Percentiles rank a stretch among this genome's conserved stretches.
phyloP scores from a whole-genome alignment of 2,113 vertebrate genomes.

The Garra rufa region DNA sequence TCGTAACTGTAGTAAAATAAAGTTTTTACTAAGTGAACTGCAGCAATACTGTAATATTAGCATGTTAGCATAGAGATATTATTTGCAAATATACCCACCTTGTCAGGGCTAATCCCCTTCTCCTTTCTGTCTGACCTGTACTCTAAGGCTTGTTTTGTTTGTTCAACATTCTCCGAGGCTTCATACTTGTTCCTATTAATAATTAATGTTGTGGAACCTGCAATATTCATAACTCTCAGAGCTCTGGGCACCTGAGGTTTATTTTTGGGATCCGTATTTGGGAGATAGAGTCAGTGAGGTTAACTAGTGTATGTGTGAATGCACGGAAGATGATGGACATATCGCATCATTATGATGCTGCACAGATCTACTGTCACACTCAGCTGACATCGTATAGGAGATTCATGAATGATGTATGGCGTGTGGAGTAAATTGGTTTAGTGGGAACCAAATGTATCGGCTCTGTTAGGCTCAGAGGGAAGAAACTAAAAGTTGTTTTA shows the following conservation, averaged over 20 bases:
- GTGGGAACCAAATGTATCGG: neutral
- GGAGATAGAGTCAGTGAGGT: conserved; percentile 62
- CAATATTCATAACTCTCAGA: conserved; percentile 74
- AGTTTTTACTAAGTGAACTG: too few species aligned
- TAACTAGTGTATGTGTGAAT: conserved; percentile 52
- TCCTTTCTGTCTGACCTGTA: conserved; percentile 67
- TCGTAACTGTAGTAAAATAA: too few species aligned
- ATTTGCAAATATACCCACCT: neutral
- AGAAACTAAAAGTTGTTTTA: neutral
- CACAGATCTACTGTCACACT: neutral
- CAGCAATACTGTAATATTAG: too few species aligned
- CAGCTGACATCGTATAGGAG: neutral
- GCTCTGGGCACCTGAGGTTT: conserved; percentile 65
- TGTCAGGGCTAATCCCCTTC: conserved; percentile 8
- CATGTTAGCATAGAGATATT: neutral
- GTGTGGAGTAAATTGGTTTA: conserved; percentile 20
- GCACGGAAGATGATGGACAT: conserved; percentile 19
- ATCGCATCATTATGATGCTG: conserved; percentile 36
- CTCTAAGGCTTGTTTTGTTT: conserved; percentile 64
- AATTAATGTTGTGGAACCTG: conserved; percentile 72
- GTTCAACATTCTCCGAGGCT: conserved; percentile 66
- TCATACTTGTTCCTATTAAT: conserved; percentile 80
- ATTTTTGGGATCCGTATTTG: conserved; percentile 71
- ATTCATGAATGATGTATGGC: neutral
- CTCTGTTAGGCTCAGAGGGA: neutral